Percentiles rank a stretch among this genome's conserved stretches.
phyloP scores from a whole-genome alignment of 2,888 invertebrate species.

The Dynastes grantii region DNA sequence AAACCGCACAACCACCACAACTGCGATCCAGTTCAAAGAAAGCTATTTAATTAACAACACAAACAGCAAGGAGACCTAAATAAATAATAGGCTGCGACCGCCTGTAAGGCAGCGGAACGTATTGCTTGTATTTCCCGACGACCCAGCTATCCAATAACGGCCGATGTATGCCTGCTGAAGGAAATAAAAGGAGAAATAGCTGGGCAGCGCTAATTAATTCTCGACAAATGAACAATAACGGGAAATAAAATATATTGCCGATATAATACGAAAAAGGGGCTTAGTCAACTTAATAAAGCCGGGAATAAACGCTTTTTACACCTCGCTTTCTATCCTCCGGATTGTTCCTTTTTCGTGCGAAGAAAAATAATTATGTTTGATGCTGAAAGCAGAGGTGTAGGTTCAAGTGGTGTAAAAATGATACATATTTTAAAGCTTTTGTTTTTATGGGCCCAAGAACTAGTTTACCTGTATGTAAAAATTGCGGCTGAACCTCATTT shows the following conservation, averaged over 20 bases:
- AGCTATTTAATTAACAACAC: constrained; percentile 31
- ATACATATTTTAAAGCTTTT: too few relatives aligned
- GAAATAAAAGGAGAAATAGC: constrained; percentile 13
- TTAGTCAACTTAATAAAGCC: constrained; percentile 4
- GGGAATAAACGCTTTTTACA: constrained; percentile 33
- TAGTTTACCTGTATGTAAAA: too few relatives aligned
- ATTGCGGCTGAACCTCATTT: too few relatives aligned
- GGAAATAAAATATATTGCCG: constrained; percentile 34
- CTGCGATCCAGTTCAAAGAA: constrained; percentile 5
- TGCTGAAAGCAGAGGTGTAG: too few relatives aligned
- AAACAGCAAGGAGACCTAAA: constrained; percentile 15
- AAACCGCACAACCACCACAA: not conserved
- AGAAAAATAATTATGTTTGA: too few relatives aligned
- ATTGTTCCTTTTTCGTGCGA: not conserved
- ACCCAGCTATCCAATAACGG: not conserved
- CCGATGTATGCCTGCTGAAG: too few relatives aligned
- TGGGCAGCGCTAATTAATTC: not conserved
- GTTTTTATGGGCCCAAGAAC: too few relatives aligned
- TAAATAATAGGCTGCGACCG: constrained; percentile 4
- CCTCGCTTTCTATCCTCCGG: constrained; percentile 1
- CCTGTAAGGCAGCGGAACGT: constrained; percentile 5
- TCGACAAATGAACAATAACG: constrained; percentile 18
- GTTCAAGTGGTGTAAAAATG: too few relatives aligned
- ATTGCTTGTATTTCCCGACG: constrained; percentile 8
- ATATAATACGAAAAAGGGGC: constrained; percentile 11